Evolutionary conservation across 2,888 invertebrate genomes (phyloP).

Genomic region (Dasypolia templi): DNA sequence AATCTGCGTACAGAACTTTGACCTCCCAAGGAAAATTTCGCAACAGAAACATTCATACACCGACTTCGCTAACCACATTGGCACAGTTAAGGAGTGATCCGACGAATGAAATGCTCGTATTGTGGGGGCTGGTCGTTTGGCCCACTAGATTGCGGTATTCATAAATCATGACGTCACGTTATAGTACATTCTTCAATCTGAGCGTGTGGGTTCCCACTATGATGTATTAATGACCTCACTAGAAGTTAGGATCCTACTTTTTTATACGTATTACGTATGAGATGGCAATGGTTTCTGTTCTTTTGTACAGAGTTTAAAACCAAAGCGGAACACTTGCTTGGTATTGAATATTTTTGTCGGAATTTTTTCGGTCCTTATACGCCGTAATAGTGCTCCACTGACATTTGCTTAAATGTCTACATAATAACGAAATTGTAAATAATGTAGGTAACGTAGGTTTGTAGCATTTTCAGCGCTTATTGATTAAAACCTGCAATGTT

Average conservation of each 20-base stretch:
- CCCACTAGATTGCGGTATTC: constrained; percentile 50
- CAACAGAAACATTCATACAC: constrained; percentile 37
- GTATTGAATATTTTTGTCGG: constrained; percentile 1
- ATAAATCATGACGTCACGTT: constrained; percentile 52
- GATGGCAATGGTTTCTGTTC: constrained; percentile 16
- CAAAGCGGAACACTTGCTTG: constrained; percentile 28
- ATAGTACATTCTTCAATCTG: constrained; percentile 28
- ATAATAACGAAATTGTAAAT: constrained; percentile 28
- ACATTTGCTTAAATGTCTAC: constrained; percentile 46
- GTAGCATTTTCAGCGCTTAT: not conserved
- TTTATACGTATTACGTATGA: constrained; percentile 5
- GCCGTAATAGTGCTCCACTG: constrained; percentile 37
- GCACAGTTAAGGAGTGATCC: constrained; percentile 19
- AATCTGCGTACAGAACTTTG: constrained; percentile 20
- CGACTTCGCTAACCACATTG: constrained; percentile 20
- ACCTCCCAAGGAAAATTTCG: constrained; percentile 24
- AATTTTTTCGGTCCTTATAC: constrained; percentile 18
- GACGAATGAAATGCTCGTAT: constrained; percentile 56
- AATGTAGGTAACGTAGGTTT: not conserved
- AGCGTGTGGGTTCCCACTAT: constrained; percentile 33
- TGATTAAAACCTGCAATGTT: constrained; percentile 9
- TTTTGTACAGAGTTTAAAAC: constrained; percentile 9
- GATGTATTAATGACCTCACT: constrained; percentile 33
- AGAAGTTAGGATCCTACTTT: constrained; percentile 32
- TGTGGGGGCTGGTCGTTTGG: constrained; percentile 51